A percentile compares a stretch with the other conserved stretches of the same genome.
phyloP scores from a whole-genome alignment of 1,140 invertebrate genomes.

The Conopomorpha cramerella region DNA sequence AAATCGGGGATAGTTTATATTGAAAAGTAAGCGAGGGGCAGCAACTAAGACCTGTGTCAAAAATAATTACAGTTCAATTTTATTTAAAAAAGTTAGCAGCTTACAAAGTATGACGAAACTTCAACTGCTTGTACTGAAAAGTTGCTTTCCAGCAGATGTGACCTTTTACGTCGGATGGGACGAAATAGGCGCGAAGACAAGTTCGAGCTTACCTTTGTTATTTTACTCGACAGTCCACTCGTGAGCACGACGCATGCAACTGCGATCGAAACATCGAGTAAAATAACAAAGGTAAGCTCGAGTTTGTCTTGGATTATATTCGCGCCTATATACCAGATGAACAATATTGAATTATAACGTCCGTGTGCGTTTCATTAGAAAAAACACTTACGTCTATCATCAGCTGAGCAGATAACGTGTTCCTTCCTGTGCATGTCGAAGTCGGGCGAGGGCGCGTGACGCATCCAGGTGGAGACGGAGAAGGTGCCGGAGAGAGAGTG shows the following conservation, averaged over 20 bases:
- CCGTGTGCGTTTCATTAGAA: too few relatives aligned
- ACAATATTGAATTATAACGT: too few relatives aligned
- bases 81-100: neutral
- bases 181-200: too few relatives aligned
- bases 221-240: too few relatives aligned
- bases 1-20: too few relatives aligned
- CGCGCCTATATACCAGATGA: too few relatives aligned
- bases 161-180: neutral
- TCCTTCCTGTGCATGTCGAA: constrained; percentile 91
- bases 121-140: neutral
- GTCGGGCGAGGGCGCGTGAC: constrained; percentile 71
- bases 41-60: neutral
- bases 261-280: too few relatives aligned
- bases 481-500: constrained; percentile 81
- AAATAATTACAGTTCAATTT: neutral
- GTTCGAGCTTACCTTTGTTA: too few relatives aligned
- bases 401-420: constrained; percentile 93
- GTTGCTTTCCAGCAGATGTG: neutral
- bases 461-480: constrained; percentile 91
- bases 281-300: too few relatives aligned
- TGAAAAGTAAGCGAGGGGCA: neutral
- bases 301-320: too few relatives aligned
- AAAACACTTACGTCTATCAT: constrained; percentile 86
- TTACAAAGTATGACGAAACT: neutral
- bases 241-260: too few relatives aligned